Conservation (phyloP, 2,113 vertebrate genomes). For the Pterophyllum scalare region DNA sequence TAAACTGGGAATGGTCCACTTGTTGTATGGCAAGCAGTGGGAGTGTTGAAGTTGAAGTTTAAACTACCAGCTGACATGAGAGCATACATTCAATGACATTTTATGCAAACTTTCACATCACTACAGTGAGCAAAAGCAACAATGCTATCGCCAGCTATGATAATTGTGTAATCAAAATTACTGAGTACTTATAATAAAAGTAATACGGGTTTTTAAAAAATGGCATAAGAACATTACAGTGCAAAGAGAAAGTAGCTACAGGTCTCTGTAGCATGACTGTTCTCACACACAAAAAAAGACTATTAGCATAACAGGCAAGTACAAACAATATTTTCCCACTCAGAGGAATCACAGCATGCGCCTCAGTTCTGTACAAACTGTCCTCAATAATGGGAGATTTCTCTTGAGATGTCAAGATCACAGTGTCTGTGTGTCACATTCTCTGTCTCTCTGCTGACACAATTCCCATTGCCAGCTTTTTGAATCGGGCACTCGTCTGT, state of each 20-base stretch:
- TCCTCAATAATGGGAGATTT: conserved; percentile 28
- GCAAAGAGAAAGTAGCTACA: not conserved
- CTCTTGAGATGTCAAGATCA: conserved; percentile 42
- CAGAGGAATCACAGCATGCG: conserved; percentile 29
- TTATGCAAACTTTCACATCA: not conserved
- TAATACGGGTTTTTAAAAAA: not conserved
- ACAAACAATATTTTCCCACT: conserved; percentile 22
- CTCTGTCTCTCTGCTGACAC: conserved; percentile 38
- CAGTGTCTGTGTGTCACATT: conserved; percentile 3
- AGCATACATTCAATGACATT: not conserved
- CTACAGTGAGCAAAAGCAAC: not conserved
- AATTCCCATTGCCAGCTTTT: conserved; percentile 14
- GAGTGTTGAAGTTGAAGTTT: not conserved
- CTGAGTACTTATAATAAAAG: not conserved
- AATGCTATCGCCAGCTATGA: not conserved
- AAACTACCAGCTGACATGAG: not conserved
- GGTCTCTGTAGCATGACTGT: not conserved
- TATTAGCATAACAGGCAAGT: conserved; percentile 10
- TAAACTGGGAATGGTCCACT: conserved; percentile 30
- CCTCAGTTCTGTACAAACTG: conserved; percentile 47
- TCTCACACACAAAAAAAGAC: not conserved
- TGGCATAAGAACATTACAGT: not conserved
- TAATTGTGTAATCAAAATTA: not conserved
- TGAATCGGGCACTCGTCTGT: not conserved
- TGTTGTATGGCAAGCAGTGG: not conserved